phyloP scores from a whole-genome alignment of 2,113 vertebrate species.

The Petrocephalus microphthalmus region DNA sequence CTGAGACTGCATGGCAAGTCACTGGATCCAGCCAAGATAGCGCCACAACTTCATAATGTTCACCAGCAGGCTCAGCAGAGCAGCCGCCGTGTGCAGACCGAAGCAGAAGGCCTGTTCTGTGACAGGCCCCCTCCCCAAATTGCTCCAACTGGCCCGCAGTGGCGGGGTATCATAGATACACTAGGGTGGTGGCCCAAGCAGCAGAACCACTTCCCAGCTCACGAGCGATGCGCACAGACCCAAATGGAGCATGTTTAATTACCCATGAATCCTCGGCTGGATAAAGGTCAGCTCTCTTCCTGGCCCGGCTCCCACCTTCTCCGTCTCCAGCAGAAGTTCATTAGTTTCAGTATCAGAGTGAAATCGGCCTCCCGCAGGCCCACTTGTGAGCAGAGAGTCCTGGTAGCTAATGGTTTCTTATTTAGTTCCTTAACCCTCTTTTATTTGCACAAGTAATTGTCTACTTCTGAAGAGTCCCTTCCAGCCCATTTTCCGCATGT shows the following conservation, averaged over 20 bases:
- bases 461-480: neutral
- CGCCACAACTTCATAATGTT: neutral
- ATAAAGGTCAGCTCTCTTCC: neutral
- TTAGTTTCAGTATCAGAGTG: neutral
- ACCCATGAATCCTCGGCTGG: neutral
- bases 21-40: neutral
- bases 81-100: neutral
- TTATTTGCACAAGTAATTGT: constrained; percentile 2
- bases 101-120: neutral
- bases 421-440: neutral
- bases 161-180: neutral
- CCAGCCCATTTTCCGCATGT: neutral
- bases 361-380: neutral
- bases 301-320: neutral
- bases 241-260: neutral
- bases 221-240: neutral
- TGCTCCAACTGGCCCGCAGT: neutral
- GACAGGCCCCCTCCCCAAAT: neutral
- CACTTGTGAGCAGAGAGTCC: neutral
- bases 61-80: neutral
- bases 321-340: neutral
- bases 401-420: neutral
- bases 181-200: neutral
- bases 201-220: neutral
- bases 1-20: neutral